phyloP scores from a whole-genome alignment of 2,797 vertebrate genomes.

The Xenentodon cancila region DNA sequence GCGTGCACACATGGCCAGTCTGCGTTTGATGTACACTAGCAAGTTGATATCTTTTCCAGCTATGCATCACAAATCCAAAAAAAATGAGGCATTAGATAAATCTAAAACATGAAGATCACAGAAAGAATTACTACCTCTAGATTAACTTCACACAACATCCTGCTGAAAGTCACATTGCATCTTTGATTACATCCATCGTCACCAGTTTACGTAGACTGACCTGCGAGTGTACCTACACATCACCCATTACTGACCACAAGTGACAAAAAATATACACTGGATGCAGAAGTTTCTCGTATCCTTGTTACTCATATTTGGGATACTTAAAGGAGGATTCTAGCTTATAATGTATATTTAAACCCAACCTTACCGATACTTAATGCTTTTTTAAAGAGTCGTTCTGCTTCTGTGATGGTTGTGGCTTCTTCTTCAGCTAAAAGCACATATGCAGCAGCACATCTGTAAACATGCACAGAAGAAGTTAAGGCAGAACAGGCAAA shows the following conservation, averaged over 20 bases:
- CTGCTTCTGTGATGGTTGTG: constrained; percentile 96
- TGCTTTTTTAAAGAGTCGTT: constrained; percentile 96
- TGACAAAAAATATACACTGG: too few species aligned
- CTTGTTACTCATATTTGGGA: background rate
- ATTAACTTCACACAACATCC: background rate
- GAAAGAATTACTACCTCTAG: background rate
- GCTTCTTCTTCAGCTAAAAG: constrained; percentile 98
- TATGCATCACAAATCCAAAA: constrained; percentile 67
- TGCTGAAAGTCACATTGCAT: background rate
- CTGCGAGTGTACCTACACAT: too few species aligned
- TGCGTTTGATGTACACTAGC: constrained; percentile 95
- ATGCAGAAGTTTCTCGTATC: too few species aligned
- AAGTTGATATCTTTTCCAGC: constrained; percentile 98
- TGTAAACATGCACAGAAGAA: constrained; percentile 44
- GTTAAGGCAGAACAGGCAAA: too few species aligned
- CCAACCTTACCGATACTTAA: constrained; percentile 88
- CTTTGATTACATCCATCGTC: background rate
- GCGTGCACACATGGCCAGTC: constrained; percentile 97
- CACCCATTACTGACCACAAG: too few species aligned
- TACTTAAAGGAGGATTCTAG: background rate
- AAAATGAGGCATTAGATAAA: background rate
- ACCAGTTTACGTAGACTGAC: background rate
- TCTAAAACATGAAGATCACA: background rate
- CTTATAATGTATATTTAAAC: background rate
- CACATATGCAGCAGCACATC: constrained; percentile 95